Evolutionary conservation across 64 coral and sea anemone species (phyloP).

Genomic region (Actinia tenebrosa): DNA sequence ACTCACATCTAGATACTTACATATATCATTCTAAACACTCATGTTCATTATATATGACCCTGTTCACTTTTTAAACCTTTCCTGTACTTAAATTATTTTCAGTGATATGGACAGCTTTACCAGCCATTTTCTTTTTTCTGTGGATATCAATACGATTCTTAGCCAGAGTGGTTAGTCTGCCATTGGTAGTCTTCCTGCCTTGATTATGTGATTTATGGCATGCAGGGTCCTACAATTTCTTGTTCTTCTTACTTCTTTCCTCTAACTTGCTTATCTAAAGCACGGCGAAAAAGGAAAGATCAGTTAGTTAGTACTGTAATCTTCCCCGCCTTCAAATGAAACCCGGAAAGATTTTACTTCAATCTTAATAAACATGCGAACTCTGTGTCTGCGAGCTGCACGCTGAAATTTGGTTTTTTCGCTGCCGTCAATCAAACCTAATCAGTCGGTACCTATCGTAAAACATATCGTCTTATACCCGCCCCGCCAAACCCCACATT

Average conservation of each 20-base stretch:
- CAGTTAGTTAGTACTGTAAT: neutral
- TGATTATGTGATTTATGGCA: neutral
- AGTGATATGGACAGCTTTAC: too few relatives aligned
- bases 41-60: neutral
- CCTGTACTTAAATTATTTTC: too few relatives aligned
- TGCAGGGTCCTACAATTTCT: neutral
- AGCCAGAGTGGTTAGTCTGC: neutral
- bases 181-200: neutral
- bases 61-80: neutral
- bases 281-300: neutral
- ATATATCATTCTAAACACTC: neutral
- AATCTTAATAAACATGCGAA: too few relatives aligned
- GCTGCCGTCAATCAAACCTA: too few relatives aligned
- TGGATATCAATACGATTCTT: neutral
- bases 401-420: too few relatives aligned
- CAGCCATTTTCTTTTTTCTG: neutral
- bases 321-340: neutral
- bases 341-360: neutral
- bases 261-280: neutral
- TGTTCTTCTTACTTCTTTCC: neutral
- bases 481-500: neutral
- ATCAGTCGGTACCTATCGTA: too few relatives aligned
- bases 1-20: neutral
- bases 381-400: too few relatives aligned
- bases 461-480: neutral